Evolutionary conservation across 2,888 invertebrate genomes (phyloP), one percentile per base, ranked within the genome.

Genomic region (Rhagophthalmus giganteus): DNA sequence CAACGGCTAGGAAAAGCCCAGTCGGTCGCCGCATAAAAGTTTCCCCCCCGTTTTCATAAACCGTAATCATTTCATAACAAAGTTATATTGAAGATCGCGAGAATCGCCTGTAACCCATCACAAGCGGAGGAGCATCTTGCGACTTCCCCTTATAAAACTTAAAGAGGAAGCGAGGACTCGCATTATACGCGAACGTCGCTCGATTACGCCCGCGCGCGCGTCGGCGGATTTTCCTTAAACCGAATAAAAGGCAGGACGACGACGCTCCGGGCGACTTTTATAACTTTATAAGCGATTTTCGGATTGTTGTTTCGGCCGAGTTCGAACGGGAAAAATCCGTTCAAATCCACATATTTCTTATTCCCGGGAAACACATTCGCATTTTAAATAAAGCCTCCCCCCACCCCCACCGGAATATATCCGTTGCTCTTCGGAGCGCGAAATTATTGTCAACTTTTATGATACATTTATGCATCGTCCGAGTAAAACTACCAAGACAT

Each of bases 361-460:
- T n/a, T n/a, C n/a, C n/a, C n/a, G n/a, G n/a, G n/a, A n/a, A n/a
- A 42, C 14, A 15, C 34, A 33, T 42, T 26, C 27, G 25, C 44
- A 15, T 44, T 45, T 37, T 45, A 30, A 35, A 44, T 44, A 44
- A 44, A 44, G 34, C 28, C n/a, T n/a, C n/a, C n/a, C n/a, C n/a
- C n/a, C n/a, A n/a, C n/a, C n/a, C n/a, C n/a, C 11, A 20, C 9
- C 6, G 41, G 31, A 33, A 15, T 13, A 6, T 27, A 27, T 34
- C 35, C 34, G 11, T 28, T 35, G 15, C 27, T 31, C 27, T 33
- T 51, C 40, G 39, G 12, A 33, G 45, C 51, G 39, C 40, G 51
- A 51, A 51, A 51, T 51, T 51, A 51, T 51, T 46, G 45, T 35
- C 40, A 34, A 44, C 28, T 51, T n/a, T 51, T 45, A 46, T 27